A percentile compares a stretch with the other conserved stretches of the same genome.
These are phyloP conservation scores for Enteromius thamalakanensis DNA, from an alignment of 2,797 vertebrate genomes.

Conservation along the genomic window DNA sequence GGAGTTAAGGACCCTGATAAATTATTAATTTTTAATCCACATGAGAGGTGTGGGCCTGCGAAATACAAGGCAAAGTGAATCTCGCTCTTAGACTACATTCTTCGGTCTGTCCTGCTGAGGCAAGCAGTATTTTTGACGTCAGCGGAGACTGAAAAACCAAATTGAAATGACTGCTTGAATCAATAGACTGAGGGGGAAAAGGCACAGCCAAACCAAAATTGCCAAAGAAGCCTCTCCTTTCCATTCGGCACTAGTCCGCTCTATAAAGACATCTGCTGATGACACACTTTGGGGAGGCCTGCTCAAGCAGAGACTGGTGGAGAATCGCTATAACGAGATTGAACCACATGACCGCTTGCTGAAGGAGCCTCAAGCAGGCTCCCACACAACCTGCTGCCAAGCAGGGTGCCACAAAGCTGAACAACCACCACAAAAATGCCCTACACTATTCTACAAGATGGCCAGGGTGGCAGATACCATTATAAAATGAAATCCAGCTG, in stretches of 20 bases:
- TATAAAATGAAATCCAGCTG: constrained; percentile 66
- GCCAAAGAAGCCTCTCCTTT: constrained; percentile 67
- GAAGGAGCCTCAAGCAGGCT: constrained; percentile 70
- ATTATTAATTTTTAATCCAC: constrained; percentile 56
- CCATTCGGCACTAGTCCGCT: constrained; percentile 66
- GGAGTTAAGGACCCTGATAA: constrained; percentile 51
- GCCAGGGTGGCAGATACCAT: constrained; percentile 68
- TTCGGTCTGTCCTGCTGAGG: constrained; percentile 66
- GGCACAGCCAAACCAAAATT: constrained; percentile 70
- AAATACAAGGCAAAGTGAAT: constrained; percentile 16
- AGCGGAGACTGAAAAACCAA: constrained; percentile 66
- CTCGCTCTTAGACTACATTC: constrained; percentile 55
- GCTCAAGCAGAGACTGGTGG: constrained; percentile 69
- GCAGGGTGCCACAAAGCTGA: constrained; percentile 69
- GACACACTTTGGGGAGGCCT: constrained; percentile 76
- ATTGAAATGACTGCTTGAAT: constrained; percentile 69
- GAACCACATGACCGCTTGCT: constrained; percentile 69
- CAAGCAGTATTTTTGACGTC: constrained; percentile 64
- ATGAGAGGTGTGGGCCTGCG: constrained; percentile 9
- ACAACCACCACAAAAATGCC: constrained; percentile 68
- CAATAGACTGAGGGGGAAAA: constrained; percentile 66
- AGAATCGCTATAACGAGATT: constrained; percentile 74
- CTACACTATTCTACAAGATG: constrained; percentile 67
- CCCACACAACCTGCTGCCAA: constrained; percentile 69
- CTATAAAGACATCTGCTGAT: constrained; percentile 83